Conservation (phyloP, 2,888 invertebrate genomes). For the Eucriotettix oculatus region DNA sequence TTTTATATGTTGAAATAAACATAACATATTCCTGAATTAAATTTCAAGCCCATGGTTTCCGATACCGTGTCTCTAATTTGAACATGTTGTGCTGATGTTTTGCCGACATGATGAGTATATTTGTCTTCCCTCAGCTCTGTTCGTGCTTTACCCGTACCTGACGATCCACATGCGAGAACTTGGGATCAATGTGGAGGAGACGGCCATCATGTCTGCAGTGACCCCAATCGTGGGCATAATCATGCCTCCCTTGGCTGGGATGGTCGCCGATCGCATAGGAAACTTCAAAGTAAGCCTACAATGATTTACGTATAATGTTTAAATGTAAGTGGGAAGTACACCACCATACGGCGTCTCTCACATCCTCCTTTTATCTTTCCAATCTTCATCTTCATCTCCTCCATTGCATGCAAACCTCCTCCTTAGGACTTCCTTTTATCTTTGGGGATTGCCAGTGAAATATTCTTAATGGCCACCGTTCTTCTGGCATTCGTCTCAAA, state of each 20-base stretch:
- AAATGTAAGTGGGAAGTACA: not conserved
- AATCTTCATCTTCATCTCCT: no score
- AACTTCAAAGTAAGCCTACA: slow-evolving; percentile 49
- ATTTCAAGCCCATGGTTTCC: no score
- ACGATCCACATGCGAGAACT: slow-evolving; percentile 66
- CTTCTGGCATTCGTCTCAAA: no score
- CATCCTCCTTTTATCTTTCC: not conserved
- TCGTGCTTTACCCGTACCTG: slow-evolving; percentile 60
- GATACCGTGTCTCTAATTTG: no score
- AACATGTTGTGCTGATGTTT: no score
- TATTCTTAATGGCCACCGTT: no score
- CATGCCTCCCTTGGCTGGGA: slow-evolving; percentile 60
- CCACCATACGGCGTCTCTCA: not conserved
- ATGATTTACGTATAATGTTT: not conserved
- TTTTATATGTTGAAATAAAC: no score
- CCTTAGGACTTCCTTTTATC: no score
- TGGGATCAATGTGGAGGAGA: slow-evolving; percentile 62
- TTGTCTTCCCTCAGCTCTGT: slow-evolving; percentile 40
- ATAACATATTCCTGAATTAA: no score
- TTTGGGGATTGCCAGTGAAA: no score
- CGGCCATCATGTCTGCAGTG: slow-evolving; percentile 63
- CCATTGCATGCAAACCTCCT: no score
- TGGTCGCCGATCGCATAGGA: slow-evolving; percentile 62
- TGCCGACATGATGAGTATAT: not conserved
- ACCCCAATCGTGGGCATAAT: slow-evolving; percentile 58